Conservation (phyloP, 64 coral and sea anemone species). For the Hydrozoanthus tunicans region DNA sequence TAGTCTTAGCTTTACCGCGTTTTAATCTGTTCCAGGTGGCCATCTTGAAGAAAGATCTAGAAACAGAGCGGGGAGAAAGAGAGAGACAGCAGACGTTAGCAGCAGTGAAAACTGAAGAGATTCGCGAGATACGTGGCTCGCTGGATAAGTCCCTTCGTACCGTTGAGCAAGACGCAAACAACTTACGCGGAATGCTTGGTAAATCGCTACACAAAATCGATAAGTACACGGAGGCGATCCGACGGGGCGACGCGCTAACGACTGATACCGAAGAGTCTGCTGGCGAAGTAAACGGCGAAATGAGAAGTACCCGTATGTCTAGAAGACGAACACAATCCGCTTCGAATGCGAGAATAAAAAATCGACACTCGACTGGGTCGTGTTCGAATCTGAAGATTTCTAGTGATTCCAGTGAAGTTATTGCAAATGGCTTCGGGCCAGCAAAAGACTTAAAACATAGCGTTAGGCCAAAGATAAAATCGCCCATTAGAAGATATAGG, state of each 20-base stretch:
- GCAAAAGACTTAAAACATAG: slow-evolving; percentile 24
- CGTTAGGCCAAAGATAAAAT: slow-evolving; percentile 44
- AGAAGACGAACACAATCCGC: slow-evolving; percentile 66
- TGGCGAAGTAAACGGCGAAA: slow-evolving; percentile 38
- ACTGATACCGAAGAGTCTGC: slow-evolving; percentile 37
- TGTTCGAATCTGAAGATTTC: slow-evolving; percentile 7
- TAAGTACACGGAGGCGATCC: slow-evolving; percentile 73
- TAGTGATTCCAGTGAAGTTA: slow-evolving; percentile 1
- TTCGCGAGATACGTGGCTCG: slow-evolving; percentile 82
- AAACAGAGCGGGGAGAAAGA: slow-evolving; percentile 68
- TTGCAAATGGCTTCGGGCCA: slow-evolving; percentile 29
- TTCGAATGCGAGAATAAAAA: slow-evolving; percentile 49
- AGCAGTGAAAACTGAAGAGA: slow-evolving; percentile 80
- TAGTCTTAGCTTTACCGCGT: too few species aligned
- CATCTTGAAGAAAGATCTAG: slow-evolving; percentile 67
- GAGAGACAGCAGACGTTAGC: slow-evolving; percentile 64
- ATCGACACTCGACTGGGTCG: slow-evolving; percentile 21
- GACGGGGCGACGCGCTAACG: slow-evolving; percentile 59
- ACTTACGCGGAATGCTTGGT: slow-evolving; percentile 89
- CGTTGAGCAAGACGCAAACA: slow-evolving; percentile 87
- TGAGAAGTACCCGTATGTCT: slow-evolving; percentile 5
- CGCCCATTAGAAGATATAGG: slow-evolving; percentile 67
- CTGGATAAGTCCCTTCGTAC: slow-evolving; percentile 78
- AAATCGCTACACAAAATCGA: slow-evolving; percentile 95
- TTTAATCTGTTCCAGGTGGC: slow-evolving; percentile 56